Percentiles rank a stretch among this genome's conserved stretches.
These are phyloP conservation scores for Colletes collaris DNA, from an alignment of 2,888 invertebrate genomes.

Conservation along the genomic window DNA sequence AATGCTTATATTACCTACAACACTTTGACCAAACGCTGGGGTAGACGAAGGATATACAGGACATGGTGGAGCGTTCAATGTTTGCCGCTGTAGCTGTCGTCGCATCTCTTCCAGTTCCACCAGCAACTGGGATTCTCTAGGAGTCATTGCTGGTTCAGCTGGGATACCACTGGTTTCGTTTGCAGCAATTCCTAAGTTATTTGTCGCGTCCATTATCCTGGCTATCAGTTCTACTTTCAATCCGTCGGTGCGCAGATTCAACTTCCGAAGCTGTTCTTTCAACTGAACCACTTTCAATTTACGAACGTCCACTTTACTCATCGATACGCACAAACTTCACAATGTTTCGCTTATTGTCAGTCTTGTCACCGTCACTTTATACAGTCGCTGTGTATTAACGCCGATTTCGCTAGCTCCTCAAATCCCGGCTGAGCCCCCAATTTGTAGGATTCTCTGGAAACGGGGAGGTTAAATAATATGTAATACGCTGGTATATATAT, in stretches of 20 bases:
- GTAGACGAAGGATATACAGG: not conserved
- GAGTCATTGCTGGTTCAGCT: not conserved
- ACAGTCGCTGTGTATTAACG: not conserved
- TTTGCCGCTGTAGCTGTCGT: not conserved
- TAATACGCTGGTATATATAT: no score
- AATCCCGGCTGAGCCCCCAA: not conserved
- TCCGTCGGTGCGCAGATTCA: not conserved
- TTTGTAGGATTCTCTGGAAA: slow-evolving; percentile 5
- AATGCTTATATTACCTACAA: not conserved
- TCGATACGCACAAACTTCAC: not conserved
- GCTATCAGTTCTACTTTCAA: not conserved
- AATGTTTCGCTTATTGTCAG: not conserved
- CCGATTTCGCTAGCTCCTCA: not conserved
- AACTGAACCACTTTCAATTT: not conserved
- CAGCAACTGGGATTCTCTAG: not conserved
- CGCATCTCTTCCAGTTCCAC: not conserved
- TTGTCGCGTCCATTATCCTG: not conserved
- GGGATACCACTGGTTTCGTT: not conserved
- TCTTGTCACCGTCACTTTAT: not conserved
- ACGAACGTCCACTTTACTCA: not conserved
- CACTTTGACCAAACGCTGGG: not conserved
- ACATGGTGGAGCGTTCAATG: not conserved
- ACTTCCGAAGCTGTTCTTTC: not conserved
- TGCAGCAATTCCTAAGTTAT: not conserved
- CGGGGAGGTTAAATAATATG: no score